Conservation (phyloP, 2,797 vertebrate genomes). For the Somateria mollissima region DNA sequence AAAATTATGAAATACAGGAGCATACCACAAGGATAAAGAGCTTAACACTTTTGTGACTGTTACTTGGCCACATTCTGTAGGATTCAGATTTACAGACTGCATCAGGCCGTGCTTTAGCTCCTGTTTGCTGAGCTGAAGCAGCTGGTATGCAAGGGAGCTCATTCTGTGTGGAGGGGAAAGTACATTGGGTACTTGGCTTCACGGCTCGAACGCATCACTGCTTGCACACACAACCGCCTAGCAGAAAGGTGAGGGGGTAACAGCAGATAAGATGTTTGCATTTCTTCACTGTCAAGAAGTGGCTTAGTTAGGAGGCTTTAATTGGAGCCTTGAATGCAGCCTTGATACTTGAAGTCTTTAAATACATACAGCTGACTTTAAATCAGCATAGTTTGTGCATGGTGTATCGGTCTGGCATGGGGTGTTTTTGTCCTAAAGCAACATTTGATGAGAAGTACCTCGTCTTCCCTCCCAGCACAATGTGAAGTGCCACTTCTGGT, state of each 20-base stretch:
- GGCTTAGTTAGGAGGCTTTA: not conserved
- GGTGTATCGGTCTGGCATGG: not conserved
- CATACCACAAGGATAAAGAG: not conserved
- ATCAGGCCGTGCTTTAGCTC: not conserved
- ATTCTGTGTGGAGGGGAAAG: not conserved
- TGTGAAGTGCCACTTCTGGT: not conserved
- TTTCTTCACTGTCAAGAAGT: not conserved
- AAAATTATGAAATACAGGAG: not conserved
- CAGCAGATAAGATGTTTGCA: not conserved
- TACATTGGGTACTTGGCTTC: not conserved
- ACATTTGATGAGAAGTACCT: too few relatives aligned
- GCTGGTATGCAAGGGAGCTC: not conserved
- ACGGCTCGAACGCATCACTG: not conserved
- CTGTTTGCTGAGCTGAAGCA: not conserved
- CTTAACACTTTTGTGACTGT: not conserved
- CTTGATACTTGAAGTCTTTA: not conserved
- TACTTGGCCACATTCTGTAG: not conserved
- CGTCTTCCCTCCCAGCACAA: too few relatives aligned
- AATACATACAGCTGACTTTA: not conserved
- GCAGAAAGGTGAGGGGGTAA: not conserved
- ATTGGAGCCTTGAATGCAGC: not conserved
- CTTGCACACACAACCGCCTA: not conserved
- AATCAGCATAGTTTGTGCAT: accelerated
- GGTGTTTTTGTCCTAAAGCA: not conserved
- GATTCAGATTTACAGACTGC: not conserved